Conservation (phyloP, 2,888 invertebrate genomes). For the Sesia bembeciformis region DNA sequence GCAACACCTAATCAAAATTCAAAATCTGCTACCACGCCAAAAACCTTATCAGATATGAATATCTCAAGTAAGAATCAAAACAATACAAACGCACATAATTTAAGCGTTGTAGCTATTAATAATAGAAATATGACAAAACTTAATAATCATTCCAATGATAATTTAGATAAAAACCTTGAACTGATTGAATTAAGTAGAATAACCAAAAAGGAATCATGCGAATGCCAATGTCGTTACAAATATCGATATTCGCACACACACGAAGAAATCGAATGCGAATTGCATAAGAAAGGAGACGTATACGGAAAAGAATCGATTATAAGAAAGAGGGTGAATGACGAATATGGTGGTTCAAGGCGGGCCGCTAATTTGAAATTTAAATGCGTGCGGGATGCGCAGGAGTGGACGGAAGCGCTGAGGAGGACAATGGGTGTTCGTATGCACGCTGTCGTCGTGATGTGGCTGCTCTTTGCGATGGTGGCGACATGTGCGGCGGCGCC, state of each 20-base stretch:
- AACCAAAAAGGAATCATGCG: slow-evolving; percentile 32
- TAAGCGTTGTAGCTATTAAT: slow-evolving; percentile 23
- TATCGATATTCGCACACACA: slow-evolving; percentile 30
- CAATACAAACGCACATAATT: slow-evolving; percentile 14
- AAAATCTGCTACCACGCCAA: slow-evolving; percentile 4
- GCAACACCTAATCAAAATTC: slow-evolving; percentile 8
- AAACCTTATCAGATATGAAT: slow-evolving; percentile 1
- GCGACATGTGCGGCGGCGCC: slow-evolving; percentile 46
- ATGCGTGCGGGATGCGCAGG: slow-evolving; percentile 42
- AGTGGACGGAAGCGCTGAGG: slow-evolving; percentile 38
- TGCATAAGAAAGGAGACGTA: slow-evolving; percentile 48
- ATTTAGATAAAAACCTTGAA: slow-evolving; percentile 41
- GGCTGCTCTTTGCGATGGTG: slow-evolving; percentile 44
- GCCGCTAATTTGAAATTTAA: slow-evolving; percentile 60
- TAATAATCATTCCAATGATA: slow-evolving; percentile 55
- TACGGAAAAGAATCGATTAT: slow-evolving; percentile 54
- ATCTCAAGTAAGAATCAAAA: slow-evolving; percentile 3
- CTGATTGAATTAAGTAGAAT: slow-evolving; percentile 61
- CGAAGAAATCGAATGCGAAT: slow-evolving; percentile 26
- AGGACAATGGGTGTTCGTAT: slow-evolving; percentile 53
- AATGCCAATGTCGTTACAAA: slow-evolving; percentile 37
- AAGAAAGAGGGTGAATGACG: slow-evolving; percentile 45
- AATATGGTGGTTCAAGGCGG: slow-evolving; percentile 45
- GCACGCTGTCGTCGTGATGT: slow-evolving; percentile 36
- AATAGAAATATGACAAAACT: slow-evolving; percentile 28